Evolutionary conservation across 2,888 invertebrate genomes (phyloP), one percentile per base, ranked within the genome.

Genomic region (Heliconius sara): DNA sequence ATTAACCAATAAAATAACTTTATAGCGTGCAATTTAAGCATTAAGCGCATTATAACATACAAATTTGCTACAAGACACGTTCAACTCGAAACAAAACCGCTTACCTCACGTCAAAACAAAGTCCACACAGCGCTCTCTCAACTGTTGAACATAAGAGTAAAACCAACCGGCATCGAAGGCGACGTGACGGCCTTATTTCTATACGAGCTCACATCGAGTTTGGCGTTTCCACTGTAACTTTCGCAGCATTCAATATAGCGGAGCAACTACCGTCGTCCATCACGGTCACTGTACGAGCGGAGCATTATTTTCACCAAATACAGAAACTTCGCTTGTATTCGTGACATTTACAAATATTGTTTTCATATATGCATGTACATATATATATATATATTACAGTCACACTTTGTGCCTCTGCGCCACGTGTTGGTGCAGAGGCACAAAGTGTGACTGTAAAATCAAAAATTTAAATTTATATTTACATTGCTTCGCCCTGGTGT

Each of bases 161-260:
- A 73, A 22, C 34, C 10, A 57, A 30, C 70, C 57, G 60, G 39
- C 78, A 73, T 67, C 30, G 66, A 78, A 78, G 34, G n/a, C 73
- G 57, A 39, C 60, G 19, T 67, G 73, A 67, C 73, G 66, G 66
- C 78, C 57, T 78, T 67, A 73, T 78, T 78, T 78, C 73, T 67
- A 78, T 73, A 70, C 66, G 22, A 78, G 66, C 66, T 73, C 6
- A 19, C 63, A 65, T 30, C 47, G 72, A 72, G 65, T 71, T 30
- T 43, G 63, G 60, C 70, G 72, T 78, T 78, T 39, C 67, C 12
- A 67, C 57, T 3, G 25, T 43, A 70, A 70, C 70, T 70, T 43
- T 70, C 0, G 43, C 30, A 52, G 57, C 67, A 25, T 73, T 67
- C 66, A 47, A 78, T 66, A 63, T 75, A 65, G 19, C 39, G 52